A percentile compares a stretch with the other conserved stretches of the same genome.
Conservation (phyloP, 2,888 invertebrate species). For the Hybos culiciformis region DNA sequence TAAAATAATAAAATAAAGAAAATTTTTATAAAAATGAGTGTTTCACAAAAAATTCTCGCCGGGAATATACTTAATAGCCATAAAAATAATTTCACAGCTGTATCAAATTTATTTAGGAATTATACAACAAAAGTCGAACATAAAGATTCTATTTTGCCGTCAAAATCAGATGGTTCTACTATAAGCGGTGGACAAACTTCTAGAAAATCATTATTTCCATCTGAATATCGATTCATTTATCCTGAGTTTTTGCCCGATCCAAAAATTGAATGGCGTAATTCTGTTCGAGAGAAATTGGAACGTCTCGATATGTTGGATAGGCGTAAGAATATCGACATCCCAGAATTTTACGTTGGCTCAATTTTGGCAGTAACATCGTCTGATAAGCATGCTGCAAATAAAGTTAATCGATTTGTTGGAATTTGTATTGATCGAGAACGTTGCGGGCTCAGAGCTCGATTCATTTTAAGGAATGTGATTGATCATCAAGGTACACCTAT, state of each 20-base stretch:
- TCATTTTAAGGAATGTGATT: slow-evolving; percentile 83
- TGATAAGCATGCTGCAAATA: slow-evolving; percentile 72
- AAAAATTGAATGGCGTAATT: slow-evolving; percentile 60
- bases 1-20: too few species aligned
- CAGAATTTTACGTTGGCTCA: slow-evolving; percentile 96
- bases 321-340: slow-evolving; percentile 60
- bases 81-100: too few species aligned
- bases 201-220: slow-evolving; percentile 27
- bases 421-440: slow-evolving; percentile 82
- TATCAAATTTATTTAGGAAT: too few species aligned
- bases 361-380: slow-evolving; percentile 77
- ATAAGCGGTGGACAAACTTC: too few species aligned
- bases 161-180: too few species aligned
- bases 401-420: slow-evolving; percentile 58
- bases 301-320: slow-evolving; percentile 84
- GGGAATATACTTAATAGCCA: too few species aligned
- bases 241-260: slow-evolving; percentile 91
- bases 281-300: slow-evolving; percentile 74
- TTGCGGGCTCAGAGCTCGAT: slow-evolving; percentile 69
- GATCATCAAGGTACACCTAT: slow-evolving; percentile 82
- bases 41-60: too few species aligned
- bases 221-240: slow-evolving; percentile 56
- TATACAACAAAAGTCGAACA: too few species aligned
- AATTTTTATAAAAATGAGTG: too few species aligned
- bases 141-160: too few species aligned